A percentile compares a stretch with the other conserved stretches of the same genome.
Evolutionary conservation across 2,888 invertebrate genomes (phyloP).

Genomic region (Drosophila pseudotalamancana): DNA sequence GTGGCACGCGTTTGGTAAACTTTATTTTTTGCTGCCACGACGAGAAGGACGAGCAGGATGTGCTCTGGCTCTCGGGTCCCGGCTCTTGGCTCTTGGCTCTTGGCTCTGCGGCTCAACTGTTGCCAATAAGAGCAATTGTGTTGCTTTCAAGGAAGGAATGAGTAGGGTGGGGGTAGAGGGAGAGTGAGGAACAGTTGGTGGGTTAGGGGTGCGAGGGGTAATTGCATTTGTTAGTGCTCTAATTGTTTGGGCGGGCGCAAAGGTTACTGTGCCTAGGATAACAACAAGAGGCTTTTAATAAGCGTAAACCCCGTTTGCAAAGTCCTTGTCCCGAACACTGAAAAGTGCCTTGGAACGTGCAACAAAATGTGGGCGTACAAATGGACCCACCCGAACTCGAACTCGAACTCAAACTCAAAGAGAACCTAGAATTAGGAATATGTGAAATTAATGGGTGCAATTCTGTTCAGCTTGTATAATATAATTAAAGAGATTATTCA

Average conservation of each 20-base stretch:
- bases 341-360: slow-evolving; percentile 40
- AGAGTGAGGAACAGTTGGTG: slow-evolving; percentile 17
- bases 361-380: slow-evolving; percentile 30
- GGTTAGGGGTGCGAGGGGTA: slow-evolving; percentile 35
- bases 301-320: slow-evolving; percentile 39
- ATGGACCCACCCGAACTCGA: slow-evolving; percentile 19
- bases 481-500: slow-evolving; percentile 14
- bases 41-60: slow-evolving; percentile 48
- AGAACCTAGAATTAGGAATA: slow-evolving; percentile 50
- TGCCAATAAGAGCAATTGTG: slow-evolving; percentile 78
- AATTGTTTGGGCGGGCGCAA: slow-evolving; percentile 66
- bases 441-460: slow-evolving; percentile 2
- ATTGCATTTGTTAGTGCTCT: slow-evolving; percentile 77
- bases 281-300: slow-evolving; percentile 75
- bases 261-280: slow-evolving; percentile 70
- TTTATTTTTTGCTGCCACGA: slow-evolving; percentile 47
- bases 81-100: slow-evolving; percentile 27
- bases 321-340: slow-evolving; percentile 16
- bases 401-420: too few species aligned
- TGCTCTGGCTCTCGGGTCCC: slow-evolving; percentile 26
- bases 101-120: slow-evolving; percentile 59
- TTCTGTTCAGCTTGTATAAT: background rate
- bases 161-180: slow-evolving; percentile 8
- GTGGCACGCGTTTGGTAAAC: slow-evolving; percentile 78
- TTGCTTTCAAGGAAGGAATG: slow-evolving; percentile 21